Evolutionary conservation across 2,888 invertebrate species (phyloP).

Genomic region (Drosophila merina): DNA sequence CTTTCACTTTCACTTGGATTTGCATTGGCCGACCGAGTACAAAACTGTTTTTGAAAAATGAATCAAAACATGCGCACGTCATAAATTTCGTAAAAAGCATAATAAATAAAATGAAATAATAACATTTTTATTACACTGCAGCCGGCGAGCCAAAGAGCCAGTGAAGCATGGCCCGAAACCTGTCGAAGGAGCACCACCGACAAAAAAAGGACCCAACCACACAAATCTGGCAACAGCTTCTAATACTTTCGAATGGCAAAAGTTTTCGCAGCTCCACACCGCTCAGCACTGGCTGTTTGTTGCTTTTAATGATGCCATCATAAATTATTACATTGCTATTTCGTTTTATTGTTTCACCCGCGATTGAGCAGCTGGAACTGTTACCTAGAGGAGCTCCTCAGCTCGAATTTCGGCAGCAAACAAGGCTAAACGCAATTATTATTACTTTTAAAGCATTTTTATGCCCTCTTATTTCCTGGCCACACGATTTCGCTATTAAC

Average conservation of each 20-base stretch:
- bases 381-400: slow-evolving; percentile 18
- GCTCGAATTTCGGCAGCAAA: slow-evolving; percentile 24
- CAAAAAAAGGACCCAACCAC: neutral
- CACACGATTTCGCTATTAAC: slow-evolving; percentile 75
- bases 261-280: slow-evolving; percentile 46
- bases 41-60: slow-evolving; percentile 68
- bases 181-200: slow-evolving; percentile 22
- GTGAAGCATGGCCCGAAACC: slow-evolving; percentile 20
- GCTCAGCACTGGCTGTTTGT: slow-evolving; percentile 28
- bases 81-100: slow-evolving; percentile 79
- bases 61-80: slow-evolving; percentile 74
- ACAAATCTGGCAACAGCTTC: slow-evolving; percentile 49
- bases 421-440: slow-evolving; percentile 76
- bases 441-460: slow-evolving; percentile 79
- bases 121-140: slow-evolving; percentile 78
- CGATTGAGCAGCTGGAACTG: slow-evolving; percentile 72
- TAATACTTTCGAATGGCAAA: slow-evolving; percentile 68
- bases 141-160: slow-evolving; percentile 13
- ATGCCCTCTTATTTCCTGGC: slow-evolving; percentile 70
- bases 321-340: slow-evolving; percentile 82
- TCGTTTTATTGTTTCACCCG: slow-evolving; percentile 82
- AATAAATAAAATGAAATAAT: slow-evolving; percentile 82
- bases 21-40: slow-evolving; percentile 56
- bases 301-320: slow-evolving; percentile 77
- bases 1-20: slow-evolving; percentile 11